Evolutionary conservation across 92 coral and sea anemone genomes (phyloP).

Genomic region (Virgularia gustaviana): DNA sequence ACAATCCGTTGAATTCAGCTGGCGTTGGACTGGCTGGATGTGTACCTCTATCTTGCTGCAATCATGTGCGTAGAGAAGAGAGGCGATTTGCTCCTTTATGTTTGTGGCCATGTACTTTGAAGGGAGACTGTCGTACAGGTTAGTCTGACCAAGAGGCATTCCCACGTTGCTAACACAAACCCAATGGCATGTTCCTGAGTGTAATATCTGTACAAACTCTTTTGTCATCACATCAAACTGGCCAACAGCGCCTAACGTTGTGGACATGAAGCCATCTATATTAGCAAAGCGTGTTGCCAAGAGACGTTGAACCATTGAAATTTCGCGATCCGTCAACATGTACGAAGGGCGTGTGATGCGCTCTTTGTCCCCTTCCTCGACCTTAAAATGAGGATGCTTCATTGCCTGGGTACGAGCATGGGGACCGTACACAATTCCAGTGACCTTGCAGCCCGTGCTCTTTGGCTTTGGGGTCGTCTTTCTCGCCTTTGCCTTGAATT

Average conservation of each 20-base stretch:
- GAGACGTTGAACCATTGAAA: neutral
- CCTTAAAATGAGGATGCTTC: neutral
- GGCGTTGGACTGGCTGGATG: conserved; percentile 2
- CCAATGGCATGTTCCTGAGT: neutral
- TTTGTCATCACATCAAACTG: neutral
- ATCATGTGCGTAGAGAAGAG: neutral
- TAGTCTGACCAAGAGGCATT: neutral
- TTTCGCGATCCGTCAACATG: neutral
- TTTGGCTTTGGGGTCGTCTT: neutral
- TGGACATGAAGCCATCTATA: neutral
- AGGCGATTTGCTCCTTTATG: neutral
- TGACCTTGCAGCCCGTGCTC: too few species aligned
- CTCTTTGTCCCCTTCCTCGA: neutral
- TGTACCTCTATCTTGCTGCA: neutral
- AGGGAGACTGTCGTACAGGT: neutral
- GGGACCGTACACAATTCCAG: too few species aligned
- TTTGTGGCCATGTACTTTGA: neutral
- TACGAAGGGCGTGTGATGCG: neutral
- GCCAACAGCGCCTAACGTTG: neutral
- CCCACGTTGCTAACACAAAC: conserved; percentile 1
- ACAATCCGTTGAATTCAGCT: neutral
- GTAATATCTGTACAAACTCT: neutral
- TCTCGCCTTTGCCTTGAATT: neutral
- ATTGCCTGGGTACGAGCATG: neutral
- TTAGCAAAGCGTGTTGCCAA: neutral